Conservation (phyloP, 2,113 vertebrate genomes). For the Excalfactoria chinensis region DNA sequence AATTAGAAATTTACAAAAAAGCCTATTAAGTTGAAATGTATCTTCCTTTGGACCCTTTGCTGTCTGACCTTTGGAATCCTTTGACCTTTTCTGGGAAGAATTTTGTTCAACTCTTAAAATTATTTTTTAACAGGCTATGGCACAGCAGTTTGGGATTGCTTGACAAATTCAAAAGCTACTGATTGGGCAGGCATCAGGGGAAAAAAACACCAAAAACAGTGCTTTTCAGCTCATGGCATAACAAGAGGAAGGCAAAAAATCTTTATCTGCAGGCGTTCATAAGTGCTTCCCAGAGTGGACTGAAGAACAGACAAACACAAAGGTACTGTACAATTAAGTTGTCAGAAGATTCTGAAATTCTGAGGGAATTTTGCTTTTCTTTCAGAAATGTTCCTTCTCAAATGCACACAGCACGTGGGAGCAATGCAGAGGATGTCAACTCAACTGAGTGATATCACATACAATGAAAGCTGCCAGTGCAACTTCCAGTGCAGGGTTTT, state of each 20-base stretch:
- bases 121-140: neutral
- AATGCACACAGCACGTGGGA: neutral
- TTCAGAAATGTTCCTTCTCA: neutral
- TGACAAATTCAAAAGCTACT: neutral
- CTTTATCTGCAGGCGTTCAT: neutral
- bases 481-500: neutral
- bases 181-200: neutral
- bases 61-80: neutral
- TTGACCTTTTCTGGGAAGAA: neutral
- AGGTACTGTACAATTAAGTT: neutral
- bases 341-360: neutral
- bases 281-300: neutral
- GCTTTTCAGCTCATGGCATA: neutral
- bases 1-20: slow-evolving; percentile 33
- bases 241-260: neutral
- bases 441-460: neutral
- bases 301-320: neutral
- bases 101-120: neutral
- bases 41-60: neutral
- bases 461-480: neutral
- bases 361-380: neutral
- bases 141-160: neutral
- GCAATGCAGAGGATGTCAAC: neutral
- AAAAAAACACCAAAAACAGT: neutral
- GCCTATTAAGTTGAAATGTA: neutral